Evolutionary conservation across 1,140 invertebrate genomes (phyloP).

Genomic region (Coelopa frigida): DNA sequence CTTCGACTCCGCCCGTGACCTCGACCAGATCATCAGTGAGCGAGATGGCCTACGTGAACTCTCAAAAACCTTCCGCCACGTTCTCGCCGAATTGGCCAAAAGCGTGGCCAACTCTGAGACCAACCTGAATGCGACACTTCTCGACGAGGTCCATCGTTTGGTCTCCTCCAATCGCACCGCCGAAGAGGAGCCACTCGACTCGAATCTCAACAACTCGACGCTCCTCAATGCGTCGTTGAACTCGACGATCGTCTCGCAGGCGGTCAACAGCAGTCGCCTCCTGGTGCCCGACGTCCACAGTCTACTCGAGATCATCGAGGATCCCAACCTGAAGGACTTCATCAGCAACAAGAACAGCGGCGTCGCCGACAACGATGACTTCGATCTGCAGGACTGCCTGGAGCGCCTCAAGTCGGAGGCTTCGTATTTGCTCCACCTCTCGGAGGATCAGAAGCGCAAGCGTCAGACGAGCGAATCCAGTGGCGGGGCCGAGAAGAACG

Average conservation of each 20-base stretch:
- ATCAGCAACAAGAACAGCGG: constrained; percentile 38
- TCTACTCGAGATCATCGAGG: constrained; percentile 48
- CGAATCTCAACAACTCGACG: constrained; percentile 21
- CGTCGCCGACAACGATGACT: constrained; percentile 40
- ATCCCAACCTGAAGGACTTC: constrained; percentile 37
- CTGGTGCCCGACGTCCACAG: constrained; percentile 60
- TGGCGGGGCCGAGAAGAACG: constrained; percentile 28
- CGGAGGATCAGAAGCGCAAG: constrained; percentile 37
- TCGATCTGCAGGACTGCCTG: constrained; percentile 58
- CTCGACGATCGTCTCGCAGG: constrained; percentile 15
- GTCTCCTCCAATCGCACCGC: constrained; percentile 24
- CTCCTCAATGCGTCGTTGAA: constrained; percentile 23
- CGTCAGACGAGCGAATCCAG: constrained; percentile 5
- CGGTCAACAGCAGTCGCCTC: no score
- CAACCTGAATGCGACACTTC: constrained; percentile 65
- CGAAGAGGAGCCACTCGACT: constrained; percentile 27
- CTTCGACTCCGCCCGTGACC: constrained; percentile 50
- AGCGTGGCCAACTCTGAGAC: constrained; percentile 69
- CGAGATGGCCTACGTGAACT: constrained; percentile 39
- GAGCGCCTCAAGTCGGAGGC: constrained; percentile 59
- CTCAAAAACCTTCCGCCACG: constrained; percentile 37
- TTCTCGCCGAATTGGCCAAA: constrained; percentile 58
- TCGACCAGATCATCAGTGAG: constrained; percentile 52
- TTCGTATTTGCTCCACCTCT: constrained; percentile 56
- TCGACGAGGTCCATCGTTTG: constrained; percentile 52